Base-by-base conservation (phyloP, 2,888 invertebrate genomes). In the Anthrax anthrax region DNA sequence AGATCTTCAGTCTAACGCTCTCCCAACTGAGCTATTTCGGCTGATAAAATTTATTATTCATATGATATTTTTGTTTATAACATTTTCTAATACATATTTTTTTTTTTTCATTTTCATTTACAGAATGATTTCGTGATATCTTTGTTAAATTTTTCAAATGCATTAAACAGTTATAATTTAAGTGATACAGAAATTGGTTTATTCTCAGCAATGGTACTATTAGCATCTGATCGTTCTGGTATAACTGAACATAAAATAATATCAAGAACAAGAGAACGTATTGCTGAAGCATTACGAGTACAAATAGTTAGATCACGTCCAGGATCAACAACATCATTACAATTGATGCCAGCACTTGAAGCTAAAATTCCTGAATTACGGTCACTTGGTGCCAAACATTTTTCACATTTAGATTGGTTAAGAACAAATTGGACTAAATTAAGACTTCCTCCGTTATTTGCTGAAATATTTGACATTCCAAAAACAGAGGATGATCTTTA, bases 401-500 rank as follows among this genome's bases (percentile, higher is more conserved):
- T 81, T 55, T 80, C 83, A 54, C 81, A 88, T 59, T 74, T 95
- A 59, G 80, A 82, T 64, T 96, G 92, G 92, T 91, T 89, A 71
- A 79, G 94, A 55, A 76, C 81, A 58, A 81, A 86, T 70, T 94
- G 92, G 92, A 77, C 78, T 49, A 80, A 81, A 58, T 75, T 88
- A 49, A 75, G 84, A 51, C 75, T 95, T 58, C 95, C 95, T 41
- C 91, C 94, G 4, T 77, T 96, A 46, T 96, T 92, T 70, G 85
- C 94, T 34, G 96, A 96, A 71, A 91, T 95, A 58, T 96, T 92
- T 71, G 95, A 96, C 77, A 92, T 96, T 70, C 89, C 91, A 55
- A 87, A 84, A 67, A 76, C 78, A 59, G 84, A 82, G 63, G 84
- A 83, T 60, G 83, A 83, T 55, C 58, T 63, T 52, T 64, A 62